A percentile compares a stretch with the other conserved stretches of the same genome.
phyloP scores from a whole-genome alignment of 2,888 invertebrate genomes.

The Horisme vitalbata region DNA sequence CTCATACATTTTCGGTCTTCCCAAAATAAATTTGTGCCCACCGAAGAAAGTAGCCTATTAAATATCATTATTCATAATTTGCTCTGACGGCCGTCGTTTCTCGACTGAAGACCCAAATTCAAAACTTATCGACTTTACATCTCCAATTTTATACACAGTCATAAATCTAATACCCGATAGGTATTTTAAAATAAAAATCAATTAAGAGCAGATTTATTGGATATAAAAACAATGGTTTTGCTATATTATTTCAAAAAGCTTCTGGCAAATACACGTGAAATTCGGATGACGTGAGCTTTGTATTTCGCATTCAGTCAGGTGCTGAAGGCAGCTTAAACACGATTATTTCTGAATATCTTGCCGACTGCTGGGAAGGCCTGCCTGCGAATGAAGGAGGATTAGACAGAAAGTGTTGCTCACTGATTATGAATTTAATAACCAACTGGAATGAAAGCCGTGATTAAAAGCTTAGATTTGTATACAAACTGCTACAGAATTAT shows the following conservation, averaged over 20 bases:
- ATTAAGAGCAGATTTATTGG: slow-evolving; percentile 6
- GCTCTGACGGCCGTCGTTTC: slow-evolving; percentile 43
- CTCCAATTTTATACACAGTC: not conserved
- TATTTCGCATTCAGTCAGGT: slow-evolving; percentile 36
- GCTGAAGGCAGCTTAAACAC: slow-evolving; percentile 36
- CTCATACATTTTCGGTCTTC: too few species aligned
- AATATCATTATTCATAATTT: slow-evolving; percentile 51
- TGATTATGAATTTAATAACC: slow-evolving; percentile 49
- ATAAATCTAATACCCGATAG: too few species aligned
- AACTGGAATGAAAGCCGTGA: slow-evolving; percentile 29
- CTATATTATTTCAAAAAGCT: not conserved
- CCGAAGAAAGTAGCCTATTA: slow-evolving; percentile 22
- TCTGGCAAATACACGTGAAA: slow-evolving; percentile 7
- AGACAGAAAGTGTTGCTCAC: slow-evolving; percentile 38
- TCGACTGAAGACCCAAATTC: slow-evolving; percentile 24
- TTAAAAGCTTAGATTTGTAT: slow-evolving; percentile 32
- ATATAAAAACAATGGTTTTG: slow-evolving; percentile 5
- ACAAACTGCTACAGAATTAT: slow-evolving; percentile 12
- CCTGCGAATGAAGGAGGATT: slow-evolving; percentile 40
- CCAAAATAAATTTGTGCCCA: too few species aligned
- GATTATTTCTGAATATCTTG: slow-evolving; percentile 39
- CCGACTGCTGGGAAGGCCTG: slow-evolving; percentile 24
- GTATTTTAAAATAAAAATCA: too few species aligned
- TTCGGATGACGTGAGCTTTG: slow-evolving; percentile 4
- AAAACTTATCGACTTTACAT: slow-evolving; percentile 20